Evolutionary conservation across 64 coral and sea anemone species (phyloP), one percentile per base, ranked within the genome.

Genomic region (Montipora capricornis): DNA sequence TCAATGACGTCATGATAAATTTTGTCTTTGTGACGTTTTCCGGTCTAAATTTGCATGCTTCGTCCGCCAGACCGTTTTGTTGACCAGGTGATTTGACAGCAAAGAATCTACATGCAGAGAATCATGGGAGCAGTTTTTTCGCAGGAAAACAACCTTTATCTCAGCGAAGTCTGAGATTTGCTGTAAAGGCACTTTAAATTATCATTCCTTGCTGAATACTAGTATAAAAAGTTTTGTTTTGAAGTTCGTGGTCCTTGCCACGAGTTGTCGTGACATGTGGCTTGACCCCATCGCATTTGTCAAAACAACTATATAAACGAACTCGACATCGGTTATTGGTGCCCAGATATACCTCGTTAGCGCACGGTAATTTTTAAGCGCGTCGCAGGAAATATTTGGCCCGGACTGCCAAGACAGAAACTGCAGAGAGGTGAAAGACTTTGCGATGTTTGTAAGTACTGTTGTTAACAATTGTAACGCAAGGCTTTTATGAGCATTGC

Each of bases 221-320:
- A 8, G 53, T 57, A 11, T 8, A 57, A 57, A 8, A 8, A 8
- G 11, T 57, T 71, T 71, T 6, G 10, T 71, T 4, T 22, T 71
- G 14, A 71, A 6, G 2, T 24, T 20, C 68, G 5, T 71, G 68
- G 5, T 5, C 4, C 20, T 19, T 4, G 17, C 68, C 20, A 71
- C 20, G 68, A 20, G 5, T 5, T 17, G 5, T 71, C 68, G 68
- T 71, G 68, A 71, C 17, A 71, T 71, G 17, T 24, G 5, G 68
- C 68, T 24, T 24, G 68, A 71, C 20, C 20, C 20, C 68, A 57
- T 57, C 11, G 11, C 53, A 37, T 71, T 71, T 24, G 68, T 71
- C 68, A 71, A 24, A 71, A 71, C 68, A 71, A 22, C 68, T 71
- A 71, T 71, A 71, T 71, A 71, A 71, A n/a, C 68, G 4, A 71